Base-by-base conservation (phyloP, 2,888 invertebrate genomes). In the Oscheius sp. region DNA sequence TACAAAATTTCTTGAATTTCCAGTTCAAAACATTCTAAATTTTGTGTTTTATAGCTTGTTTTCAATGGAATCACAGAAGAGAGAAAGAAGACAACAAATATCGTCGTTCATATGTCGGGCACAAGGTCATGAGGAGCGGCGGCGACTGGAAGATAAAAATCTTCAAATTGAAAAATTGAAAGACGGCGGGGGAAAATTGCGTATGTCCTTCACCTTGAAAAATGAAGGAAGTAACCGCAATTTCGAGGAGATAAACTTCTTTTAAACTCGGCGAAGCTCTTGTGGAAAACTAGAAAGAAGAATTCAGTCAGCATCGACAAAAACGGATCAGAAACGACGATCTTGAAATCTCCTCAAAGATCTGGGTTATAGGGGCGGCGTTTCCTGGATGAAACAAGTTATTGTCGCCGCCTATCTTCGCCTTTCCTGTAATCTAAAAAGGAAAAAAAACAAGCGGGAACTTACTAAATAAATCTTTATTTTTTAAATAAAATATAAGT, bases 321-420 rank as follows among this genome's bases (percentile, higher is more conserved):
- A 35, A 35, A 35, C n/a, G n/a, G n/a, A 49, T 49, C 49, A n/a
- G n/a, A 16, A n/a, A n/a, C 13, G 49, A 7, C 23, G 58, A 58
- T 58, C 58, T 58, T 29, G 35, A 25, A 58, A 58, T 58, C 58
- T 58, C 58, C 58, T 13, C 16, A 16, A 27, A 58, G 58, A 58
- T 58, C 58, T 58, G 58, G 58, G 58, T 58, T 58, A 29, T 13
- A 13, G 27, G 29, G 12, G 27, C 58, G 23, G 27, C n/a, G 58
- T 35, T 35, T 35, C 58, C n/a, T 58, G 58, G 58, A 25, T n/a
- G 58, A 35, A 35, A 58, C 58, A 58, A 58, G 58, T 58, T 58
- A 58, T 29, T n/a, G n/a, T n/a, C n/a, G 58, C 49, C 35, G n/a
- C n/a, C n/a, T n/a, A n/a, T n/a, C n/a, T n/a, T n/a, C n/a, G n/a